These are phyloP conservation scores for Gymnopithys bicolor DNA, from an alignment of 2,797 vertebrate species.

Conservation along the genomic window DNA sequence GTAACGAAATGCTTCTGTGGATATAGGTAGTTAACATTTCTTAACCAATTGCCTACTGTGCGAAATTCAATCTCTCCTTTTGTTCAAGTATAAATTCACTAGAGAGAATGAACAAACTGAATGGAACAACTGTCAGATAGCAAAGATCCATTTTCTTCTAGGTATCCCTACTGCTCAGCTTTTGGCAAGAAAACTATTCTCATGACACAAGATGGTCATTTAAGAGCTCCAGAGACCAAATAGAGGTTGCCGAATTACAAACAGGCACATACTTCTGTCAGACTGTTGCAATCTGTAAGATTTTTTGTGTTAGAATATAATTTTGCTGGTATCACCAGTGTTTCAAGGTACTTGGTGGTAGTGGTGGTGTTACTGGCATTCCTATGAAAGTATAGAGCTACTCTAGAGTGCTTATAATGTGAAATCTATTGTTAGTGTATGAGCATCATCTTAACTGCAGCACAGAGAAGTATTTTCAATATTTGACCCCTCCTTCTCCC, in stretches of 20 bases:
- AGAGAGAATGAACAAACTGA: not conserved
- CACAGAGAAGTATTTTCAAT: not conserved
- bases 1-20: not conserved
- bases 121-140: not conserved
- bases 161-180: not conserved
- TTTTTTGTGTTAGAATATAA: not conserved
- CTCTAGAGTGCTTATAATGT: not conserved
- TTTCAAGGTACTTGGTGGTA: not conserved
- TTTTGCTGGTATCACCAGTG: rapidly evolving
- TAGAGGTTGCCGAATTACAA: not conserved
- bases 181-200: not conserved
- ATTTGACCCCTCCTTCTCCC: not conserved
- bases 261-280: not conserved
- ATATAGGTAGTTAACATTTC: not conserved
- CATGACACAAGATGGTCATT: not conserved
- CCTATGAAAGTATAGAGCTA: not conserved
- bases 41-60: not conserved
- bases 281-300: not conserved
- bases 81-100: not conserved
- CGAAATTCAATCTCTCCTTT: not conserved
- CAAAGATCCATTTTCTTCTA: not conserved
- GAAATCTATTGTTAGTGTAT: not conserved
- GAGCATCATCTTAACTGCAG: not conserved
- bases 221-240: not conserved
- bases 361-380: rapidly evolving